A percentile compares a stretch with the other conserved stretches of the same genome.
These are phyloP conservation scores for Spodoptera exigua DNA, from an alignment of 2,888 invertebrate species.

Conservation along the genomic window DNA sequence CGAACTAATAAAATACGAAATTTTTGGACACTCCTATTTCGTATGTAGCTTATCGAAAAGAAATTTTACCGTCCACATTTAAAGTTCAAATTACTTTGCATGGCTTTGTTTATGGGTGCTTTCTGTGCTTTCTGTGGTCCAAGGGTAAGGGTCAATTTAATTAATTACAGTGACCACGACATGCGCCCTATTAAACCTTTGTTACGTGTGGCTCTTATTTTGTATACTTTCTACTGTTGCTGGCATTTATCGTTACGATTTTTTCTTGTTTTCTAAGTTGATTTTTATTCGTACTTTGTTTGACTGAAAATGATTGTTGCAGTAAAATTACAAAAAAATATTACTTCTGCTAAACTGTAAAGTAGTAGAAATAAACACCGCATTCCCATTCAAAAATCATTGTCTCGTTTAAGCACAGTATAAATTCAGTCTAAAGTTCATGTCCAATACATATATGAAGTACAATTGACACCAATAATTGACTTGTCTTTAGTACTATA, in stretches of 20 bases:
- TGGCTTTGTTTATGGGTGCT: constrained; percentile 61
- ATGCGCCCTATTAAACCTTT: constrained; percentile 80
- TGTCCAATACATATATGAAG: too few species aligned
- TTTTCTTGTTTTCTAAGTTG: constrained; percentile 51
- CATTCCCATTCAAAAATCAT: too few species aligned
- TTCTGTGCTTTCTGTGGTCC: constrained; percentile 70
- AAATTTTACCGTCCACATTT: constrained; percentile 61
- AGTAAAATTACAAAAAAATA: too few species aligned
- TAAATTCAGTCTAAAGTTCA: too few species aligned
- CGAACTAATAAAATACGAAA: constrained; percentile 77
- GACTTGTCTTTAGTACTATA: too few species aligned
- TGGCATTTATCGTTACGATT: constrained; percentile 68
- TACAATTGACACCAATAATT: too few species aligned
- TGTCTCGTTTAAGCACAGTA: too few species aligned
- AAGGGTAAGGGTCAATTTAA: constrained; percentile 82
- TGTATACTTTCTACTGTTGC: constrained; percentile 63
- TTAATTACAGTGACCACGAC: constrained; percentile 82
- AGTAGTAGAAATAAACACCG: too few species aligned
- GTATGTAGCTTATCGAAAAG: constrained; percentile 57
- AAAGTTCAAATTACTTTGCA: constrained; percentile 69
- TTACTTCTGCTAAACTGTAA: too few species aligned
- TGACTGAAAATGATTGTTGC: too few species aligned
- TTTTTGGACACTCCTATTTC: constrained; percentile 73
- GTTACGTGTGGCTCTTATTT: constrained; percentile 74
- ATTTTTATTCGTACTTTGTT: too few species aligned